Base-by-base conservation (phyloP, 2,113 vertebrate genomes). In the Pseudopodoces humilis region DNA sequence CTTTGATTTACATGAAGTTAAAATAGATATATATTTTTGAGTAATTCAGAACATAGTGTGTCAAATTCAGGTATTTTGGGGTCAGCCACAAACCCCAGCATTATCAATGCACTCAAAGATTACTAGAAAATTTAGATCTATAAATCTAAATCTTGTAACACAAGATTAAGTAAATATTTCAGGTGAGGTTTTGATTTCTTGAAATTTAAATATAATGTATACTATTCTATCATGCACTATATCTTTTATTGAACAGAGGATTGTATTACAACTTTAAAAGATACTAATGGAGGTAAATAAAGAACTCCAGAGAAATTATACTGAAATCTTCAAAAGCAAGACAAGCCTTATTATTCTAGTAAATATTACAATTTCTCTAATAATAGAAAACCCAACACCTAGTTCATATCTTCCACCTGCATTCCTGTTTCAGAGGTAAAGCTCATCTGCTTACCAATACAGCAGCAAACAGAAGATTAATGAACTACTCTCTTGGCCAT, bases 141-240 rank as follows among this genome's bases (percentile, higher is more conserved):
- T 83, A 86, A 68, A 94, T 95, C 83, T 93, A 86, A 75, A 70
- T 4, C 12, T 69, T 13, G 28, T 19, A 59, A 43, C 49, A 74
- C 72, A 96, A 86, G 67, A 78, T 74, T 77, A 96, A 90, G 30
- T 82, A 68, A 86, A 77, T 59, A 80, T 50, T 84, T 68, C 90
- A 76, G 77, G 80, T 83, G 67, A 92, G 47, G 50, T 88, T 96
- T 96, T 94, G 58, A 95, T 88, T 97, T 97, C 55, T 82, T 92
- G 44, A 56, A 83, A 92, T 75, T 93, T 90, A 62, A 83, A 74
- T 79, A 92, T n/a, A 87, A 68, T 15, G 18, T 87, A 1, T 58
- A 88, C 86, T 68, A 95, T 56, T 33, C 53, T 44, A 60, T 86
- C 52, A 89, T 47, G 84, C 39, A n/a, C 27, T 50, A 0, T 28